phyloP scores from a whole-genome alignment of 2,797 vertebrate species.

The Chelmon rostratus region DNA sequence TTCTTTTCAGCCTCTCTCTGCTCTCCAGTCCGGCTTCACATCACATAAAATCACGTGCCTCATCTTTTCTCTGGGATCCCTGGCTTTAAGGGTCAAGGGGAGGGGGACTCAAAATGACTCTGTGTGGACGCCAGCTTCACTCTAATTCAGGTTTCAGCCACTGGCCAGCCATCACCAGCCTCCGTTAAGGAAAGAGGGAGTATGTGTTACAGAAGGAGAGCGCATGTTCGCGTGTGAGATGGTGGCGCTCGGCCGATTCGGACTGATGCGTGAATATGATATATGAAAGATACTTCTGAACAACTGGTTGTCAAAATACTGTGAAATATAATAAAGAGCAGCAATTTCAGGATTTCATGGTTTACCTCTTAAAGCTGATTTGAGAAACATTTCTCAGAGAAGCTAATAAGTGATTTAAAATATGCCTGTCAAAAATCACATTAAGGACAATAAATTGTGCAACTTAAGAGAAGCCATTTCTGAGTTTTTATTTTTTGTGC shows the following conservation, averaged over 20 bases:
- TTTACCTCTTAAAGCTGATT: slow-evolving; percentile 35
- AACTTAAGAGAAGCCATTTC: slow-evolving; percentile 66
- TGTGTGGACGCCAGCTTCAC: slow-evolving; percentile 63
- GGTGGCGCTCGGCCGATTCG: slow-evolving; percentile 26
- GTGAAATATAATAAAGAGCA: slow-evolving; percentile 25
- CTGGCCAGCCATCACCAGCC: slow-evolving; percentile 47
- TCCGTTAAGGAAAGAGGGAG: slow-evolving; percentile 59
- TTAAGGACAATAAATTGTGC: slow-evolving; percentile 62
- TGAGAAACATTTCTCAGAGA: slow-evolving; percentile 33
- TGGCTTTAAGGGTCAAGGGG: slow-evolving; percentile 71
- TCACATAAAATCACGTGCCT: slow-evolving; percentile 57
- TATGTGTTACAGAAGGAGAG: not conserved
- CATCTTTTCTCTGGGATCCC: slow-evolving; percentile 63
- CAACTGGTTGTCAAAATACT: slow-evolving; percentile 26
- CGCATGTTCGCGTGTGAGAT: slow-evolving; percentile 26
- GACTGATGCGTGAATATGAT: slow-evolving; percentile 27
- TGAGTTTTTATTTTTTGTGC: slow-evolving; percentile 49
- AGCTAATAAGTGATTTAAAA: slow-evolving; percentile 49
- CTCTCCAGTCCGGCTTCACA: slow-evolving; percentile 52
- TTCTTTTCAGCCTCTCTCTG: slow-evolving; percentile 29
- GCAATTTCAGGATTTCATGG: slow-evolving; percentile 23
- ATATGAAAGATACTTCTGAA: slow-evolving; percentile 9
- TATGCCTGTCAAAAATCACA: slow-evolving; percentile 58
- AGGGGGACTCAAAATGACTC: slow-evolving; percentile 67
- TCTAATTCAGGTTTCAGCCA: slow-evolving; percentile 74